phyloP scores from a whole-genome alignment of 2,113 vertebrate species.

The Copsychus sechellarum region DNA sequence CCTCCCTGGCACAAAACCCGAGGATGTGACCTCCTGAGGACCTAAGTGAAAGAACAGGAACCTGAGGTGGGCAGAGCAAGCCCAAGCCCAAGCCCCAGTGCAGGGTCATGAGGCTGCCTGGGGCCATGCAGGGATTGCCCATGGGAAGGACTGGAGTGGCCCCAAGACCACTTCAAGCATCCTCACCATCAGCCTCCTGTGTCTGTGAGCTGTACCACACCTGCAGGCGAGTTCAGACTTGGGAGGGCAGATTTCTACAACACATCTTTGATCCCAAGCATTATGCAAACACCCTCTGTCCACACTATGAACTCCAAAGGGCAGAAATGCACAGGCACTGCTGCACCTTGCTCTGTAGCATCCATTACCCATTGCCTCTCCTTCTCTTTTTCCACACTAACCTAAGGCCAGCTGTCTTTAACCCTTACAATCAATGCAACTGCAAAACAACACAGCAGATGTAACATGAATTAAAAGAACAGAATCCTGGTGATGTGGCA shows the following conservation, averaged over 20 bases:
- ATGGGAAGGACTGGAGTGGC: background rate
- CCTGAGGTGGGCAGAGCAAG: accelerated
- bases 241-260: background rate
- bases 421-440: background rate
- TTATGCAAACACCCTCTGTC: background rate
- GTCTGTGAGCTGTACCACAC: accelerated
- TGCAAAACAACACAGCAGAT: background rate
- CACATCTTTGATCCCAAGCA: background rate
- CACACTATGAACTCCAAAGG: background rate
- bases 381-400: background rate
- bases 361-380: background rate
- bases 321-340: background rate
- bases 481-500: background rate
- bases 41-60: background rate
- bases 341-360: background rate
- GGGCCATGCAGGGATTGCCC: background rate
- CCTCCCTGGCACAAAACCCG: accelerated
- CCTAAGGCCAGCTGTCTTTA: background rate
- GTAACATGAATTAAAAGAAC: background rate
- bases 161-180: background rate
- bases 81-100: background rate
- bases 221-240: background rate
- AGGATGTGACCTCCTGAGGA: background rate
- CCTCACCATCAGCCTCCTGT: background rate
- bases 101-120: background rate